A percentile compares a stretch with the other conserved stretches of the same genome.
phyloP scores from a whole-genome alignment of 2,797 vertebrate species.

The Gymnoscopelus microlampas region DNA sequence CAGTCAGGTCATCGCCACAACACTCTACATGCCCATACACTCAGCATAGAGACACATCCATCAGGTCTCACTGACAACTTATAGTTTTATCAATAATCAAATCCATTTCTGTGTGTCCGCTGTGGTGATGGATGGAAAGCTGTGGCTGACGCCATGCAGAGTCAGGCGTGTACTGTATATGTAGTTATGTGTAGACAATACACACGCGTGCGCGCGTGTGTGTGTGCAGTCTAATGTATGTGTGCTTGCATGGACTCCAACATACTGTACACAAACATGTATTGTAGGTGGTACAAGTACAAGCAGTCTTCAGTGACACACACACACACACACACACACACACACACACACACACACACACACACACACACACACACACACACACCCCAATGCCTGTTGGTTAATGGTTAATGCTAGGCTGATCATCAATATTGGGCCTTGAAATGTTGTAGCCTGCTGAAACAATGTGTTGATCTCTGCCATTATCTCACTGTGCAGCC shows the following conservation, averaged over 20 bases:
- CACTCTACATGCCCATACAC: conserved; percentile 71
- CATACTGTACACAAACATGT: neutral
- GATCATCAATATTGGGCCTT: neutral
- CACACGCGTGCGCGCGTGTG: no score
- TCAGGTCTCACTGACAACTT: conserved; percentile 57
- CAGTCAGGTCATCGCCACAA: conserved; percentile 70
- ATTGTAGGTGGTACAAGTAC: neutral
- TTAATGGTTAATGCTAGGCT: no score
- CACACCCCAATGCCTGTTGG: neutral
- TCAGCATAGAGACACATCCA: conserved; percentile 65
- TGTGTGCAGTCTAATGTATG: neutral
- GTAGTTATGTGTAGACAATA: conserved; percentile 16
- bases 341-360: conserved; percentile 9
- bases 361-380: conserved; percentile 1
- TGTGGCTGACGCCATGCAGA: conserved; percentile 33
- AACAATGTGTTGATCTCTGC: neutral
- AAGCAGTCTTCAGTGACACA: neutral
- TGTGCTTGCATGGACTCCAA: neutral
- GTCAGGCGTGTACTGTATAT: conserved; percentile 23
- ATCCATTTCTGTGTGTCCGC: conserved; percentile 67
- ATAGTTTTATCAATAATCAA: conserved; percentile 75
- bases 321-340: neutral
- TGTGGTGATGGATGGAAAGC: conserved; percentile 54
- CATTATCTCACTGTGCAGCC: conserved; percentile 7
- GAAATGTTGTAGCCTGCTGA: neutral